Evolutionary conservation across 2,888 invertebrate species (phyloP).

Genomic region (Ypsolopha sequella): DNA sequence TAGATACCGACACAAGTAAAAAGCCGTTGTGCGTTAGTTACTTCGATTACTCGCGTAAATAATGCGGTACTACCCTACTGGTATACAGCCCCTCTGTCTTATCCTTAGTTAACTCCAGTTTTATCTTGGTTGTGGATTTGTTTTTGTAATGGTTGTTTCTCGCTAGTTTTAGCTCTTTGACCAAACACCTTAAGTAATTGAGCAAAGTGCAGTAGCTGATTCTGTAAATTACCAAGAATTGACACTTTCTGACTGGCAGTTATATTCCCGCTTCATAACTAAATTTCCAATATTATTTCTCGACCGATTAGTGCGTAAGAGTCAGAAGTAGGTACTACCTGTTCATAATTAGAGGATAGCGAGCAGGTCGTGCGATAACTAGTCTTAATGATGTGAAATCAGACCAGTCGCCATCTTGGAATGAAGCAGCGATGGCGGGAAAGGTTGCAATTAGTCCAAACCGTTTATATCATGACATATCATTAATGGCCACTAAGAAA

Average conservation of each 20-base stretch:
- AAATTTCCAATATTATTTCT: slow-evolving; percentile 49
- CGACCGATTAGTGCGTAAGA: slow-evolving; percentile 12
- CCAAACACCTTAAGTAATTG: too few species aligned
- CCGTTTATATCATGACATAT: slow-evolving; percentile 4
- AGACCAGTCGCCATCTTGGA: slow-evolving; percentile 48
- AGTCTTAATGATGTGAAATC: slow-evolving; percentile 58
- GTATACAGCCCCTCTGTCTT: too few species aligned
- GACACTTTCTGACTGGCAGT: neutral
- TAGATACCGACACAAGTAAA: too few species aligned
- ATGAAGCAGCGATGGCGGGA: slow-evolving; percentile 35
- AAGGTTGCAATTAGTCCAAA: slow-evolving; percentile 41
- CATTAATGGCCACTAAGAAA: slow-evolving; percentile 1
- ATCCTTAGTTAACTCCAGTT: too few species aligned
- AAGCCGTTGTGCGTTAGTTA: too few species aligned
- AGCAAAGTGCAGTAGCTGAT: too few species aligned
- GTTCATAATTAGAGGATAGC: slow-evolving; percentile 58
- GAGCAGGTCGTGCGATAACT: slow-evolving; percentile 55
- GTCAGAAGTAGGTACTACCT: slow-evolving; percentile 30
- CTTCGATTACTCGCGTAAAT: too few species aligned
- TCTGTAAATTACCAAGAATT: too few species aligned
- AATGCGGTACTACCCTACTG: too few species aligned
- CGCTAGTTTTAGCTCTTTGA: too few species aligned
- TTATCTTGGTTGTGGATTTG: too few species aligned
- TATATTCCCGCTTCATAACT: slow-evolving; percentile 1
- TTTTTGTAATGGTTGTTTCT: too few species aligned